phyloP scores from a whole-genome alignment of 2,797 vertebrate species.

The Atherinosoma microstoma region DNA sequence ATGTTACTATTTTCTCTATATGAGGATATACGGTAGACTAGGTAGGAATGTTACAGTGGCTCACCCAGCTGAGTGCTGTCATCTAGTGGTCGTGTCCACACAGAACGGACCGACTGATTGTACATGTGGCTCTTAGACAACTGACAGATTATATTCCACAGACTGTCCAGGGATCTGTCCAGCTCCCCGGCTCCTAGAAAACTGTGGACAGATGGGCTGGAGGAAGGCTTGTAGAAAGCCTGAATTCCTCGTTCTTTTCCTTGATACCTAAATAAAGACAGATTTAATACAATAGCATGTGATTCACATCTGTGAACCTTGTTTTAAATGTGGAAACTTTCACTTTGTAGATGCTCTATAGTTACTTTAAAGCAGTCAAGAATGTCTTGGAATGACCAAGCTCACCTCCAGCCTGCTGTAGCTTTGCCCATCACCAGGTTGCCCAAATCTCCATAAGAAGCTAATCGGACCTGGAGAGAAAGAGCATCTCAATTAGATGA shows the following conservation, averaged over 20 bases:
- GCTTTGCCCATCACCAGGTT: conserved; percentile 86
- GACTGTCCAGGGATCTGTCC: conserved; percentile 82
- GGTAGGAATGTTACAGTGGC: conserved; percentile 4
- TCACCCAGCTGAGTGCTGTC: conserved; percentile 93
- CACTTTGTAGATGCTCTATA: background rate
- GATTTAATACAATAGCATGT: conserved; percentile 1
- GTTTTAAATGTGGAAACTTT: background rate
- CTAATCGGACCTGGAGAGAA: conserved; percentile 87
- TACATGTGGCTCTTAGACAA: conserved; percentile 90
- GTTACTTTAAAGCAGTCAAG: background rate
- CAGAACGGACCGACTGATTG: conserved; percentile 87
- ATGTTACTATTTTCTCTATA: background rate
- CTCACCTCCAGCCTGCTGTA: conserved; percentile 93
- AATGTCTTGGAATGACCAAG: conserved; percentile 14
- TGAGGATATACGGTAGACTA: background rate
- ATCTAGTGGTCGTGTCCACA: conserved; percentile 90
- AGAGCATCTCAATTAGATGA: background rate
- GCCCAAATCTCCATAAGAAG: conserved; percentile 87
- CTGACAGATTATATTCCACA: conserved; percentile 91
- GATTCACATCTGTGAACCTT: background rate
- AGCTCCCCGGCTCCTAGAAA: conserved; percentile 92
- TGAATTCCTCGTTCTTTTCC: conserved; percentile 89
- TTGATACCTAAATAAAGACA: conserved; percentile 83
- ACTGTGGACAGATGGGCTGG: conserved; percentile 87
- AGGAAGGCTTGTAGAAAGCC: conserved; percentile 90